These are phyloP conservation scores for Julus scanicus DNA, from an alignment of 2,888 invertebrate genomes.

Conservation along the genomic window DNA sequence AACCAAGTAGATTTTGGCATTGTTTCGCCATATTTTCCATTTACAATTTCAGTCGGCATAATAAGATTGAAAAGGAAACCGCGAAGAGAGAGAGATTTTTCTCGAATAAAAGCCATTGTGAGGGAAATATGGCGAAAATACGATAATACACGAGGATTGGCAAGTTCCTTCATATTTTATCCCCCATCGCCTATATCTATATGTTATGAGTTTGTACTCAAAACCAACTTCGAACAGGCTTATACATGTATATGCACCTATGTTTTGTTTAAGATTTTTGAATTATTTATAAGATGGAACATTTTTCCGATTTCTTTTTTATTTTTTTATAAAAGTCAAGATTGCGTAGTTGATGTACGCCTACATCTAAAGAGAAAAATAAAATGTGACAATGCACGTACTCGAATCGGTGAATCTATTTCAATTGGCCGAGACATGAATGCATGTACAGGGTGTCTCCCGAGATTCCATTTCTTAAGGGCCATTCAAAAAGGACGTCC, in stretches of 20 bases:
- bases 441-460: neutral
- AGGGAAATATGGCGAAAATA: neutral
- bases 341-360: neutral
- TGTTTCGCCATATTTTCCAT: conserved; percentile 36
- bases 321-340: neutral
- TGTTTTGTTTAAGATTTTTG: conserved; percentile 29
- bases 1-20: neutral
- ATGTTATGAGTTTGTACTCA: neutral
- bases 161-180: conserved; percentile 22
- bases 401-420: conserved; percentile 10
- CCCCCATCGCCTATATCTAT: neutral
- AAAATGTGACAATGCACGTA: conserved; percentile 32
- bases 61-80: conserved; percentile 28
- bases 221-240: neutral
- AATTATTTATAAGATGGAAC: conserved; percentile 12
- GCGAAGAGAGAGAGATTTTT: neutral
- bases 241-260: neutral
- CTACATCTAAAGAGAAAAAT: neutral
- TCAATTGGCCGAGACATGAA: neutral
- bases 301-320: neutral
- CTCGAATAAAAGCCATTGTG: neutral
- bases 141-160: neutral
- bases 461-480: no score
- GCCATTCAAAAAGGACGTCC: no score
- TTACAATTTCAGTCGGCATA: conserved; percentile 30